These are phyloP conservation scores for Prochilodus magdalenae DNA, from an alignment of 2,113 vertebrate genomes.

Conservation along the genomic window DNA sequence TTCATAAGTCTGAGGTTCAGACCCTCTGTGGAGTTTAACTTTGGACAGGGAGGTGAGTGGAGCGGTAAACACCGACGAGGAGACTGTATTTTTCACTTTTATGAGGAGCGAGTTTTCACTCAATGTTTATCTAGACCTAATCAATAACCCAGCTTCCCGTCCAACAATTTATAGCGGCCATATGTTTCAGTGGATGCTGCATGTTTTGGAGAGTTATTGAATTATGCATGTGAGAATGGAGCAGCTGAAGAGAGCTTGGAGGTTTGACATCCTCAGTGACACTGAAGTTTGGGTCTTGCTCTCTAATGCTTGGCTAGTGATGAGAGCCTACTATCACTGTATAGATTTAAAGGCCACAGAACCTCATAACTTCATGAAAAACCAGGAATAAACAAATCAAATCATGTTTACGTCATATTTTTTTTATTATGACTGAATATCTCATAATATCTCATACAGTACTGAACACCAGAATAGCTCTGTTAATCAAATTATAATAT, in stretches of 20 bases:
- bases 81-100: slow-evolving; percentile 40
- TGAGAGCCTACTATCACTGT: neutral
- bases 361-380: neutral
- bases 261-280: neutral
- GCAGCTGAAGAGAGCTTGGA: neutral
- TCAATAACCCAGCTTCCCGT: neutral
- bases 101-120: neutral
- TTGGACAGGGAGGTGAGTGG: slow-evolving; percentile 23
- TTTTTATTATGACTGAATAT: no score
- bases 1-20: slow-evolving; percentile 13
- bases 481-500: no score
- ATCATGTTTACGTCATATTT: no score
- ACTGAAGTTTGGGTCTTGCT: no score
- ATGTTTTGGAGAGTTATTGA: neutral
- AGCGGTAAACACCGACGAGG: slow-evolving; percentile 21
- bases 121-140: neutral
- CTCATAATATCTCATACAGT: no score
- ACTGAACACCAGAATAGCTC: no score
- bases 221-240: neutral
- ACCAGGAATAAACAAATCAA: neutral
- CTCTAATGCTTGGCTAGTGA: neutral
- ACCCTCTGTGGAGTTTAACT: slow-evolving; percentile 37
- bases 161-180: neutral
- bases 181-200: neutral
- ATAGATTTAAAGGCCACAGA: neutral